Evolutionary conservation across 1,140 invertebrate genomes (phyloP), one percentile per base, ranked within the genome.

Genomic region (Drosophila paulistorum): DNA sequence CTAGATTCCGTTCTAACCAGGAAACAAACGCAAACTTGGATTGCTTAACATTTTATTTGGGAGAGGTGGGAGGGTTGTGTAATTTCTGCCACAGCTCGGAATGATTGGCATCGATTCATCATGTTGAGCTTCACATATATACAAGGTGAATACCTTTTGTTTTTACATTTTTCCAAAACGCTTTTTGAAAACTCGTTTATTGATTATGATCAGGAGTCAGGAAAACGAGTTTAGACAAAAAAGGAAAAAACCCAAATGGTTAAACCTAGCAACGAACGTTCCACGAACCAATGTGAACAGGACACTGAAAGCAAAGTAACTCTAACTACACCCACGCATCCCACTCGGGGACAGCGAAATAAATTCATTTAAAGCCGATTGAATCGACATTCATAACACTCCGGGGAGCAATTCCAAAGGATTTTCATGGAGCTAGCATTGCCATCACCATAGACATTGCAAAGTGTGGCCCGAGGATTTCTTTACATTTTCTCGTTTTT

Each of bases 361-460:
- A 91, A 91, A 91, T 91, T 91, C 79, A 90, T 90, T 91, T 91
- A 85, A 83, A 81, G 82, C 90, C 82, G 90, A 91, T 91, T 91
- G 90, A 78, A 83, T 79, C 82, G 90, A 91, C 90, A 91, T 85
- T 91, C 90, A 91, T 91, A 91, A 86, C 90, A 91, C 90, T 91
- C 90, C 77, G 80, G 90, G 90, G 90, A 91, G 90, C 90, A 90
- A 91, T 91, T 90, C 77, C 76, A 91, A 90, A 91, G 90, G 81
- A 91, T 89, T 89, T 89, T 89, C 84, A 90, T 90, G 70, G 81
- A 59, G 67, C 75, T 85, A 51, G 81, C 66, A 74, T 82, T 82
- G 80, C 76, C 68, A 79, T 70, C 76, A 65, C 71, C 74, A 68
- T 62, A 26, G 60, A 37, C 60, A 62, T 59, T 59, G 60, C 60